These are phyloP conservation scores for Mormyrus iriodes DNA, from an alignment of 2,113 vertebrate species.

Conservation along the genomic window DNA sequence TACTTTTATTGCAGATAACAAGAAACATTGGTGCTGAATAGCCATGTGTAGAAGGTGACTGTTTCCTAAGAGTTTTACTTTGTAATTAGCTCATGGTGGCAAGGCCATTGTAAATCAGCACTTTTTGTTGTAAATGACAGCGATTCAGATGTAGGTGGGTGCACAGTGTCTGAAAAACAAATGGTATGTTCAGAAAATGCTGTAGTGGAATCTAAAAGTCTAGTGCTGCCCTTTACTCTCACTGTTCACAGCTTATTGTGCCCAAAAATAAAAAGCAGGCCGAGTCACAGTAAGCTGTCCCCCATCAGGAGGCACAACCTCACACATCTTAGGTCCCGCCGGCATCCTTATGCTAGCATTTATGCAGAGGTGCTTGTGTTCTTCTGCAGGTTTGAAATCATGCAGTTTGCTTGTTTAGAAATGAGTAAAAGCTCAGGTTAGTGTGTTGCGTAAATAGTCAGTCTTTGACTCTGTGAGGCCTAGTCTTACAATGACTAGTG, in stretches of 20 bases:
- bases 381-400: not conserved
- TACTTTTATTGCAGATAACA: not conserved
- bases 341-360: not conserved
- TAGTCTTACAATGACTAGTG: not conserved
- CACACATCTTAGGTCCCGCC: not conserved
- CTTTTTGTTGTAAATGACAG: not conserved
- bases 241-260: not conserved
- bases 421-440: not conserved
- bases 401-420: not conserved
- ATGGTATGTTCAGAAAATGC: not conserved
- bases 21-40: no score
- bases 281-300: no score
- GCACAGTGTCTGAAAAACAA: not conserved
- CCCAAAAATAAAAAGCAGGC: not conserved
- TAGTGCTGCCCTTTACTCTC: not conserved
- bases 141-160: not conserved
- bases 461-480: not conserved
- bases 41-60: not conserved
- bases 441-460: not conserved
- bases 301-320: not conserved
- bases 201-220: not conserved
- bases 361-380: not conserved
- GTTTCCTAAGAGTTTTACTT: not conserved
- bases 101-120: not conserved
- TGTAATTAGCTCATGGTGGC: not conserved